These are phyloP conservation scores for Drosophila erecta DNA, from an alignment of 1,140 invertebrate species.

Conservation along the genomic window DNA sequence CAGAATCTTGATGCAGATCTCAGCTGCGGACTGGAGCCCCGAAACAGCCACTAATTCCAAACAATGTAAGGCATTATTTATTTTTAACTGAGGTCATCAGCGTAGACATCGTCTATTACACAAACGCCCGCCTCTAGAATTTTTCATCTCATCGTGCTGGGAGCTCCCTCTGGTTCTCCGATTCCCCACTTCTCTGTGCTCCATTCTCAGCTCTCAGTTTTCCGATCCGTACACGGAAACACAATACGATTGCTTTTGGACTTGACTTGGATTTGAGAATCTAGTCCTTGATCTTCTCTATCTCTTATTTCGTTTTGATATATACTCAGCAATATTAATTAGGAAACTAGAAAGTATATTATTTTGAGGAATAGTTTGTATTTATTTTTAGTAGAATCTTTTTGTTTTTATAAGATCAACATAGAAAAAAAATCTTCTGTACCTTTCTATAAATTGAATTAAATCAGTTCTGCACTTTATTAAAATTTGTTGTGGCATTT, in stretches of 20 bases:
- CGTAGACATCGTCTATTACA: conserved; percentile 63
- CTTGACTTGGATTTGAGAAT: background rate
- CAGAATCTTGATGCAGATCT: conserved; percentile 18
- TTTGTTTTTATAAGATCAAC: too few species aligned
- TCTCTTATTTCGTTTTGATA: too few species aligned
- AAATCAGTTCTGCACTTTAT: too few species aligned
- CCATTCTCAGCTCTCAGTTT: conserved; percentile 8
- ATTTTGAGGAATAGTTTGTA: too few species aligned
- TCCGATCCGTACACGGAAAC: conserved; percentile 3
- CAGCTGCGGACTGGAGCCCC: conserved; percentile 51
- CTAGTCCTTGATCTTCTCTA: too few species aligned
- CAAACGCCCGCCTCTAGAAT: conserved; percentile 21
- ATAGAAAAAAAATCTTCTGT: too few species aligned
- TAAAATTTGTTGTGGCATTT: background rate
- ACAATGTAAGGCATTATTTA: conserved; percentile 82
- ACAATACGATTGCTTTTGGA: background rate
- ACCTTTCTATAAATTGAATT: too few species aligned
- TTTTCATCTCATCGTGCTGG: conserved; percentile 14
- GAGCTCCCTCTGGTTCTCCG: conserved; percentile 16
- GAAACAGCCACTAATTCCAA: conserved; percentile 79
- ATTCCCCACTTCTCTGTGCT: conserved; percentile 5
- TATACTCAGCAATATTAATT: too few species aligned
- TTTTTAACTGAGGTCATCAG: conserved; percentile 81
- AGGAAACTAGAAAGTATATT: too few species aligned
- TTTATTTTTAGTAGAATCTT: too few species aligned